These are phyloP conservation scores for Datnioides undecimradiatus DNA, from an alignment of 2,113 vertebrate species.

Conservation along the genomic window DNA sequence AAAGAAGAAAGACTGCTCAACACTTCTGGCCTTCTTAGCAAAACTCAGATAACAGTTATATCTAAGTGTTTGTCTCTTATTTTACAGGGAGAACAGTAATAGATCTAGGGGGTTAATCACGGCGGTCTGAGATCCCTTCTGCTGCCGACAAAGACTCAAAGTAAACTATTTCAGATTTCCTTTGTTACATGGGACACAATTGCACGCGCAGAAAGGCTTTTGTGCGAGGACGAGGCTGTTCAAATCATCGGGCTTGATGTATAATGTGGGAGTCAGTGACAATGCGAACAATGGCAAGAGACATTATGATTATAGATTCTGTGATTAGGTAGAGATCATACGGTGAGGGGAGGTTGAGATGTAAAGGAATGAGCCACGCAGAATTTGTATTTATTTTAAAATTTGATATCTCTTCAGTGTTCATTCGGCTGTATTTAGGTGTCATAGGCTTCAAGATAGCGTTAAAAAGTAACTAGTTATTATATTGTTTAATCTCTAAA, in stretches of 20 bases:
- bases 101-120: conserved; percentile 18
- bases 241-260: conserved; percentile 10
- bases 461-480: background rate
- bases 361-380: background rate
- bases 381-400: conserved; percentile 21
- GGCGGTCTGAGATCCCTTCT: background rate
- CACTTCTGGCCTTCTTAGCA: conserved; percentile 16
- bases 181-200: conserved; percentile 29
- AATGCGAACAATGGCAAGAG: conserved; percentile 22
- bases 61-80: background rate
- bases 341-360: background rate
- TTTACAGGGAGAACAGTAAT: background rate
- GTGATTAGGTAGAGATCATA: background rate
- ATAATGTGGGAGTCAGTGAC: conserved; percentile 30
- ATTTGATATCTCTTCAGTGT: background rate
- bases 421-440: background rate
- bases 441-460: background rate
- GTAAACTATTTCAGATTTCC: conserved; percentile 22
- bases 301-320: conserved; percentile 45
- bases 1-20: conserved; percentile 24
- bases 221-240: conserved; percentile 19
- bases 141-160: conserved; percentile 6
- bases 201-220: conserved; percentile 36
- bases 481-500: background rate
- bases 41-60: conserved; percentile 8